Evolutionary conservation across 1,140 invertebrate species (phyloP), one percentile per base, ranked within the genome.

Genomic region (Calosoma granatense): DNA sequence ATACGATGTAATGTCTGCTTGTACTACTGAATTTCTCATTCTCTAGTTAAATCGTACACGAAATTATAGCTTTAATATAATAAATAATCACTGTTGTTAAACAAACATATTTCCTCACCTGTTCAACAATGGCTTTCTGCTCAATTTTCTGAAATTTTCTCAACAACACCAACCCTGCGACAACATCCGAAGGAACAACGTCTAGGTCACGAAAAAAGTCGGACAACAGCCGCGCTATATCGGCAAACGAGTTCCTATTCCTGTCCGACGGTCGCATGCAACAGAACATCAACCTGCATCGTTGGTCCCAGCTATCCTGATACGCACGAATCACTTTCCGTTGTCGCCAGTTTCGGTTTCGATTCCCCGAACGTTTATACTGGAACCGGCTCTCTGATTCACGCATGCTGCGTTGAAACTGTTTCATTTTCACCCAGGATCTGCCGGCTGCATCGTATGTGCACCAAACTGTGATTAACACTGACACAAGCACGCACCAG

Each of bases 381-480:
- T 87, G 82, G 64, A 85, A 85, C 61, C 85, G 79, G 0, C 81
- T 80, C 67, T 88, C 84, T 19, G 82, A 81, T 61, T 88, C 85
- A 61, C 82, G 81, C 80, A 92, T 81, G 47, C 87, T 91, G 39
- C 87, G 79, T 70, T 93, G 89, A 70, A 90, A 94, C 60, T 87
- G 81, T 71, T 92, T 93, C 88, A 94, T 92, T 74, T 93, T 93
- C 0, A 94, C 90, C 90, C 90, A 94, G n/a, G 88, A 90, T 20
- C 88, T 76, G 9, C 90, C 91, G 2, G 90, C 91, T 0, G 87
- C 76, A 72, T 94, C 90, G 70, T 89, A 94, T 14, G 87, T 87
- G 70, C 90, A 94, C 89, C 90, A 93, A 1, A 88, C 82, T 0
- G 87, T 91, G 54, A 90, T 81, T 22, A 90, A 63, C 17, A 90